phyloP scores from a whole-genome alignment of 2,113 vertebrate species.

The Asarcornis scutulata region DNA sequence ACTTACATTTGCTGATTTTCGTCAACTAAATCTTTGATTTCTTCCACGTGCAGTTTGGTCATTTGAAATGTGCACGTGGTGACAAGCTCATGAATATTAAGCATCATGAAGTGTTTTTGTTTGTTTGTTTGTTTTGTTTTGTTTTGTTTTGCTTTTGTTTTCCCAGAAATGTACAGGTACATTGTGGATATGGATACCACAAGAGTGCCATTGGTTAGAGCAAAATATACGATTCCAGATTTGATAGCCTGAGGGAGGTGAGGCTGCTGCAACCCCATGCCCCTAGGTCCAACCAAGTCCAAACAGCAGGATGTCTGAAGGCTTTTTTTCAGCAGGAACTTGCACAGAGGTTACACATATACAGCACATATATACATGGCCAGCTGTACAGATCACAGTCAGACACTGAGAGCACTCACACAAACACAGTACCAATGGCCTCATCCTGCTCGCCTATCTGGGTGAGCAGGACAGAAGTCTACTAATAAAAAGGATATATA shows the following conservation, averaged over 20 bases:
- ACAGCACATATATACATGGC: not conserved
- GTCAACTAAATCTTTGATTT: not conserved
- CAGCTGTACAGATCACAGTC: not conserved
- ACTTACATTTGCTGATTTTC: not conserved
- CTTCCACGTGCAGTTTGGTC: not conserved
- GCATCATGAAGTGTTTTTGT: too few species aligned
- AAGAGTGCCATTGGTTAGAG: not conserved
- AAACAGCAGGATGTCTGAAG: not conserved
- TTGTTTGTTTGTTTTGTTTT: too few species aligned
- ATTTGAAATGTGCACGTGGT: not conserved
- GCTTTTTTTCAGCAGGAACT: not conserved
- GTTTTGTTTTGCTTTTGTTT: too few species aligned
- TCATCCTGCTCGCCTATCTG: not conserved
- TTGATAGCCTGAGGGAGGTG: accelerated
- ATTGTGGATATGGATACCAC: not conserved
- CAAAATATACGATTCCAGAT: not conserved
- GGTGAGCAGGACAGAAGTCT: not conserved
- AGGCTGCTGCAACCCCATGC: not conserved
- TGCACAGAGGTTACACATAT: accelerated
- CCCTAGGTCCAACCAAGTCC: not conserved
- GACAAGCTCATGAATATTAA: not conserved
- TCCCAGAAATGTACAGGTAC: not conserved
- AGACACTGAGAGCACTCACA: not conserved
- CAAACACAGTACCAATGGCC: not conserved
- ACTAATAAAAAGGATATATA: not conserved